Percentiles rank a stretch among this genome's conserved stretches.
These are phyloP conservation scores for Phaethon lepturus DNA, from an alignment of 2,113 vertebrate species.

Conservation along the genomic window DNA sequence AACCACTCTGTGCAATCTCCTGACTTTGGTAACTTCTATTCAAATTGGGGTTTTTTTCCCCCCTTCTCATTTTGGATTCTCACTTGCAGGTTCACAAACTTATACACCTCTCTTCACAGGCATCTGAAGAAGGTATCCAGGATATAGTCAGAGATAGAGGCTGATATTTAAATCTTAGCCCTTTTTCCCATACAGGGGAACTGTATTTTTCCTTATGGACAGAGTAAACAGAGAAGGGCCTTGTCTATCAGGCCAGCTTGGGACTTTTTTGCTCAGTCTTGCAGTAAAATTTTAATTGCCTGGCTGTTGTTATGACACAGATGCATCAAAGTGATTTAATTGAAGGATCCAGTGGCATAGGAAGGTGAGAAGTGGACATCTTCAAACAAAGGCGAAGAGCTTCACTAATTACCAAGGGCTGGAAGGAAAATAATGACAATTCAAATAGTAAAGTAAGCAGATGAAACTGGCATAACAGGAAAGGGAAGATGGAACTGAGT, in stretches of 20 bases:
- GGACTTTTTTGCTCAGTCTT: neutral
- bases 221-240: neutral
- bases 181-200: neutral
- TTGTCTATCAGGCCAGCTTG: neutral
- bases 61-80: constrained; percentile 10
- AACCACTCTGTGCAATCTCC: neutral
- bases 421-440: neutral
- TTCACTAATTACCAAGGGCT: neutral
- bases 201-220: neutral
- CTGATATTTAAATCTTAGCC: neutral
- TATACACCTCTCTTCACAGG: neutral
- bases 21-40: neutral
- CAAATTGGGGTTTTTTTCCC: neutral
- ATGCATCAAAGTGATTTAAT: neutral
- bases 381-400: neutral
- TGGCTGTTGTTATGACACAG: neutral
- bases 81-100: neutral
- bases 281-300: neutral
- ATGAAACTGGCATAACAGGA: neutral
- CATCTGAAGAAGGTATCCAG: neutral
- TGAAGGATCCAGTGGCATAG: neutral
- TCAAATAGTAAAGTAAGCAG: neutral
- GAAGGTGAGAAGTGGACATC: neutral
- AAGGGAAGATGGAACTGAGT: neutral
- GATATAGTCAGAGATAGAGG: neutral